A percentile compares a stretch with the other conserved stretches of the same genome.
phyloP scores from a whole-genome alignment of 1,140 invertebrate species.

The Halyomorpha halys region DNA sequence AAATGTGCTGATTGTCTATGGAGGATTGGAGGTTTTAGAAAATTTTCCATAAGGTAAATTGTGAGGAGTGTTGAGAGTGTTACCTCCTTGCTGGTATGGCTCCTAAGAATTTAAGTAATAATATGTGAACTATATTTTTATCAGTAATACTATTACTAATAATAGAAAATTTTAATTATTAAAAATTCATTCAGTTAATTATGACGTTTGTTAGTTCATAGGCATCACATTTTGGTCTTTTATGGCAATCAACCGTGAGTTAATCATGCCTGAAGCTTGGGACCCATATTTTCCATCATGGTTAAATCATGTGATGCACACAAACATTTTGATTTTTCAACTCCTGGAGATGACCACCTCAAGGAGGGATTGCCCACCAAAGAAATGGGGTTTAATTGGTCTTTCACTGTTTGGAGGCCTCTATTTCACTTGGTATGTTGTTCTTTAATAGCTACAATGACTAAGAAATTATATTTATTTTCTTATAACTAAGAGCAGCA shows the following conservation, averaged over 20 bases:
- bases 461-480: too few relatives aligned
- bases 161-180: neutral
- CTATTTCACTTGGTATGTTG: constrained; percentile 57
- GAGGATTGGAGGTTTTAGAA: too few relatives aligned
- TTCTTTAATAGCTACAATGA: too few relatives aligned
- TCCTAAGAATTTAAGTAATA: too few relatives aligned
- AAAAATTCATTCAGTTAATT: neutral
- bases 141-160: too few relatives aligned
- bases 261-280: constrained; percentile 68
- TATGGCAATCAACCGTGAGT: constrained; percentile 70
- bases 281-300: constrained; percentile 70
- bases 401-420: constrained; percentile 49
- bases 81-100: too few relatives aligned
- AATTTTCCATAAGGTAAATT: too few relatives aligned
- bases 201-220: constrained; percentile 57
- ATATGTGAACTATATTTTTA: too few relatives aligned
- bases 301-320: constrained; percentile 85
- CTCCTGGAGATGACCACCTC: constrained; percentile 57
- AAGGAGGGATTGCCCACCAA: constrained; percentile 59
- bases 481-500: too few relatives aligned
- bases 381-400: constrained; percentile 46
- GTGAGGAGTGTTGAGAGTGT: too few relatives aligned
- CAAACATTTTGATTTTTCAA: constrained; percentile 60
- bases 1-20: too few relatives aligned
- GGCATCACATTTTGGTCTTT: constrained; percentile 76